Evolutionary conservation across 2,797 vertebrate genomes (phyloP), one percentile per base, ranked within the genome.

Genomic region (Tarsius wallacei): DNA sequence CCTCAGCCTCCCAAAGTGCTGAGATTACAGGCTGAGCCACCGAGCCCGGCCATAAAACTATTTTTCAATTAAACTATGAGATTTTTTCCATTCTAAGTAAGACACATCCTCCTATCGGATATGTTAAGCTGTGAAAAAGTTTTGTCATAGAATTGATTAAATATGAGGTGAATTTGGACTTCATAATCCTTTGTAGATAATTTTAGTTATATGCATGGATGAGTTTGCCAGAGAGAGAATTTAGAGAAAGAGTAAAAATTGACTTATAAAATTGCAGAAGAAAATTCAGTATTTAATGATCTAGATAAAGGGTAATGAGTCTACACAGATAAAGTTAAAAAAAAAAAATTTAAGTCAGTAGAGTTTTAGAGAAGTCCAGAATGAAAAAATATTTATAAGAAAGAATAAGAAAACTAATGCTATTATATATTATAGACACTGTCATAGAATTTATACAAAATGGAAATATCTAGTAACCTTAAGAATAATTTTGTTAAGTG

Each of bases 231-330:
- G 2, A 3, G 21, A 61, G n/a, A 83, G 13, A 82, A 53, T 42
- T 26, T 42, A 64, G 19, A 55, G 5, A 31, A 55, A n/a, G 7
- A 61, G 5, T 53, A 53, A 88, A 82, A 42, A 36, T 61, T 36
- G 12, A 13, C 8, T 2, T 93, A 31, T 8, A 63, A 88, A 84
- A 77, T 19, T 9, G 10, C 13, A 47, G 7, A 87, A 71, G 24
- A 86, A 73, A 95, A 68, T 51, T 24, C 16, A 87, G 28, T 7
- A 19, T n/a, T 73, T 59, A 96, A 59, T 73, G 5, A 90, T 86
- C 7, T 42, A 11, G 19, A 36, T 33, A 78, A 88, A 71, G 14
- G 14, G 16, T 7, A 49, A 51, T 31, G 36, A 47, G 31, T 73
- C 64, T 80, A 2, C 5, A 63, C 17, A 64, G 6, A 68, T 17